These are phyloP conservation scores for Leucophora obtusa DNA, from an alignment of 2,888 invertebrate species.

Conservation along the genomic window DNA sequence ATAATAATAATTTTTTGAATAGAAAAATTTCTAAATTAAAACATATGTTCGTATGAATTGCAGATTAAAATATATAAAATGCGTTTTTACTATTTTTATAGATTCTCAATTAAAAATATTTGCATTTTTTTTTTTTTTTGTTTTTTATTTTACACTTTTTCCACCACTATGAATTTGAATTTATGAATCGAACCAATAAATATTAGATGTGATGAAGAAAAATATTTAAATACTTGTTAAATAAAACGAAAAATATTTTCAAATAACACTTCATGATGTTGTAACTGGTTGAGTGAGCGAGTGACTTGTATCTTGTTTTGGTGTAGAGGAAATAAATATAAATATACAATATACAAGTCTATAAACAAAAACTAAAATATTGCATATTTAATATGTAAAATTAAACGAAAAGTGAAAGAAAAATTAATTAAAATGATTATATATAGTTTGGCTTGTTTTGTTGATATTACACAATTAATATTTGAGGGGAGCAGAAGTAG, in stretches of 20 bases:
- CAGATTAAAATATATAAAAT: not conserved
- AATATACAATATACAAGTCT: too few relatives aligned
- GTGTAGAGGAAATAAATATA: too few relatives aligned
- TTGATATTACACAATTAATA: too few relatives aligned
- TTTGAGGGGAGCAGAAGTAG: too few relatives aligned
- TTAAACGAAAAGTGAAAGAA: too few relatives aligned
- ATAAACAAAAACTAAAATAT: too few relatives aligned
- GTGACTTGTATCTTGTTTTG: not conserved
- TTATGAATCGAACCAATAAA: not conserved
- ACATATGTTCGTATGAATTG: too few relatives aligned
- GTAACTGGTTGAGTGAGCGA: not conserved
- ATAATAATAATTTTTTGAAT: not conserved
- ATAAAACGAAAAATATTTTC: not conserved
- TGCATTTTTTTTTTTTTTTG: not conserved
- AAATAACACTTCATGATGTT: not conserved
- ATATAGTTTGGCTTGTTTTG: too few relatives aligned
- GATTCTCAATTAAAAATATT: not conserved
- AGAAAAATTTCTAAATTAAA: too few relatives aligned
- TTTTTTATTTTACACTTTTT: not conserved
- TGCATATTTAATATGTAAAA: too few relatives aligned
- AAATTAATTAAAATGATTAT: too few relatives aligned
- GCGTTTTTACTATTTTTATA: not conserved
- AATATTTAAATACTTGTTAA: not conserved
- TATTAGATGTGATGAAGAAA: not conserved
- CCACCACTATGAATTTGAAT: not conserved